Conservation (phyloP, 1,140 invertebrate genomes). For the Saccostrea echinata region DNA sequence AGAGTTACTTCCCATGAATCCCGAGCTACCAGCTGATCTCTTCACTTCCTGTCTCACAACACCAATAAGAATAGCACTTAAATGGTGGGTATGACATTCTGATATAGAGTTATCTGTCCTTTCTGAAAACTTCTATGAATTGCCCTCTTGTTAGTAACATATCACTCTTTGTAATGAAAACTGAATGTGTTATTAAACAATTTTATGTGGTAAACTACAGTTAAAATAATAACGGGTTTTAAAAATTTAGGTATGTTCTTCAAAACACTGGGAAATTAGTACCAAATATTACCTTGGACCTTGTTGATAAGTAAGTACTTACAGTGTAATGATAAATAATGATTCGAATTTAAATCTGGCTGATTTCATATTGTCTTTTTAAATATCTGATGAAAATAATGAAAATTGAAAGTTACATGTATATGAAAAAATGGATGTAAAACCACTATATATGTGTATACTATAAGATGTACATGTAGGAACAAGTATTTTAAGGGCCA, state of each 20-base stretch:
- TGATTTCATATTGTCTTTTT: no score
- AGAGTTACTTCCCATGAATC: slow-evolving; percentile 97
- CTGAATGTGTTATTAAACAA: background rate
- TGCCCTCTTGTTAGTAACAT: background rate
- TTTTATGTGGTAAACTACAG: background rate
- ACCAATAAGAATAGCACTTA: slow-evolving; percentile 97
- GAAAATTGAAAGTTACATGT: no score
- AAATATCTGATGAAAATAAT: no score
- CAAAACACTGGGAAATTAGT: slow-evolving; percentile 91
- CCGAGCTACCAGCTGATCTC: slow-evolving; percentile 98
- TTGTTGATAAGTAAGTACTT: slow-evolving; percentile 91
- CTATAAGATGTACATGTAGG: background rate
- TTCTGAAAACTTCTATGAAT: background rate
- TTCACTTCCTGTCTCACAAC: slow-evolving; percentile 99
- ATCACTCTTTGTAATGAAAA: background rate
- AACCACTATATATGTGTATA: background rate
- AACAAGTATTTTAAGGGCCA: background rate
- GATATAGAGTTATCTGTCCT: background rate
- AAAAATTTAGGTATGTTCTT: slow-evolving; percentile 87
- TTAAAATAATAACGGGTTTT: background rate
- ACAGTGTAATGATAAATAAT: background rate
- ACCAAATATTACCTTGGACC: slow-evolving; percentile 89
- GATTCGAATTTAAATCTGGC: no score
- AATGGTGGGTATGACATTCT: slow-evolving; percentile 84
- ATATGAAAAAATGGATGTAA: background rate